A percentile compares a stretch with the other conserved stretches of the same genome.
phyloP scores from a whole-genome alignment of 2,888 invertebrate genomes.

The Tiliacea aurago region DNA sequence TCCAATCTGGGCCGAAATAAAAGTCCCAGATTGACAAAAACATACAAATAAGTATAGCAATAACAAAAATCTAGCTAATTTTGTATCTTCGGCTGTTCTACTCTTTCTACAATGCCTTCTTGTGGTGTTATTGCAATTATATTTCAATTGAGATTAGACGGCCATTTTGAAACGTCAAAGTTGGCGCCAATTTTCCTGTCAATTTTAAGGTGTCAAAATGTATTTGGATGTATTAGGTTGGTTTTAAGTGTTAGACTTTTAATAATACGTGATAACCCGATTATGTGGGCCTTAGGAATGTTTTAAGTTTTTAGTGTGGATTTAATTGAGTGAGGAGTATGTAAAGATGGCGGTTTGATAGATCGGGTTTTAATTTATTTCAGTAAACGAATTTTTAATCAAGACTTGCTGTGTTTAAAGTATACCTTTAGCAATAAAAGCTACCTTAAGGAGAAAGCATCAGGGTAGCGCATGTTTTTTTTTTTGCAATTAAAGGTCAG shows the following conservation, averaged over 20 bases:
- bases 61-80: conserved; percentile 67
- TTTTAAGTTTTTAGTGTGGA: conserved; percentile 33
- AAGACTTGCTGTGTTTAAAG: conserved; percentile 63
- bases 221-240: conserved; percentile 50
- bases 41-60: conserved; percentile 49
- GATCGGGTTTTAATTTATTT: conserved; percentile 46
- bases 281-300: conserved; percentile 38
- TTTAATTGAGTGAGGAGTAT: conserved; percentile 4
- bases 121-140: conserved; percentile 69
- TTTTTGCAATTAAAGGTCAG: too few relatives aligned
- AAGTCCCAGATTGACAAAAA: conserved; percentile 85
- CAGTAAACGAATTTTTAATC: conserved; percentile 59
- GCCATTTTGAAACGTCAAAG: conserved; percentile 71
- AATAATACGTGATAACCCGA: conserved; percentile 43
- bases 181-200: conserved; percentile 71
- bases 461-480: too few relatives aligned
- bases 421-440: conserved; percentile 56
- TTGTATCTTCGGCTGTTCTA: conserved; percentile 67
- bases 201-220: conserved; percentile 65
- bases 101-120: conserved; percentile 74
- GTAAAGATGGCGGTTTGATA: conserved; percentile 21
- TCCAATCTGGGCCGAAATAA: conserved; percentile 94
- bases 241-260: conserved; percentile 49
- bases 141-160: conserved; percentile 67
- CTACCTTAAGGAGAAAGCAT: conserved; percentile 26